Evolutionary conservation across 1,140 invertebrate genomes (phyloP).

Genomic region (Colletes latitarsis): DNA sequence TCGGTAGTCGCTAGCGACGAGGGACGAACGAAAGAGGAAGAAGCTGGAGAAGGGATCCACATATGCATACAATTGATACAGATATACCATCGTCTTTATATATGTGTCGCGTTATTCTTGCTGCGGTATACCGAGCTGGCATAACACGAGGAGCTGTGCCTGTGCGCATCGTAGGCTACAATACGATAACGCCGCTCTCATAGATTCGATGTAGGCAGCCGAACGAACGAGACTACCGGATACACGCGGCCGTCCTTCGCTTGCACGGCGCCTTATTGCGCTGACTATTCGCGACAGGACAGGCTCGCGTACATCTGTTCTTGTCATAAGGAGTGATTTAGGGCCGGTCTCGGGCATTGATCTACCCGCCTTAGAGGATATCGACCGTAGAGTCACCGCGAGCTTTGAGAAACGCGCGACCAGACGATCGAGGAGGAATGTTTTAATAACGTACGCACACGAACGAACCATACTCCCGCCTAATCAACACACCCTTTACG

Average conservation of each 20-base stretch:
- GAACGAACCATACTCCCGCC: too few relatives aligned
- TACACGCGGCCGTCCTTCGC: slow-evolving; percentile 44
- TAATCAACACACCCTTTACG: too few relatives aligned
- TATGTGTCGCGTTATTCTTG: slow-evolving; percentile 60
- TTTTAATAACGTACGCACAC: not conserved
- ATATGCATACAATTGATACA: slow-evolving; percentile 82
- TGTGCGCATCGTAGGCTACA: slow-evolving; percentile 56
- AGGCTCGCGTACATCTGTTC: slow-evolving; percentile 79
- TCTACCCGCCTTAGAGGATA: slow-evolving; percentile 53
- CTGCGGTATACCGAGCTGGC: slow-evolving; percentile 28
- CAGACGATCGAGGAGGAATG: not conserved
- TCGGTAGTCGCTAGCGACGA: slow-evolving; percentile 28
- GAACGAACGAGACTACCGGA: slow-evolving; percentile 47
- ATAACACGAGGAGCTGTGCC: slow-evolving; percentile 26
- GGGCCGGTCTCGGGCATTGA: slow-evolving; percentile 48
- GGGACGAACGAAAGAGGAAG: not conserved
- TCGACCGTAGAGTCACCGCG: slow-evolving; percentile 23
- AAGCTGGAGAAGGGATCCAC: slow-evolving; percentile 37
- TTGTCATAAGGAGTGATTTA: slow-evolving; percentile 79
- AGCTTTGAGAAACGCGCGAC: not conserved
- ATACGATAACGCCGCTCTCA: slow-evolving; percentile 58
- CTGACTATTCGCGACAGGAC: slow-evolving; percentile 75
- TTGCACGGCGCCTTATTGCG: slow-evolving; percentile 75
- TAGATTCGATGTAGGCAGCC: slow-evolving; percentile 52
- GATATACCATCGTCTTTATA: slow-evolving; percentile 81